These are phyloP conservation scores for Heliconius hermathena DNA, from an alignment of 1,140 invertebrate species.

Conservation along the genomic window DNA sequence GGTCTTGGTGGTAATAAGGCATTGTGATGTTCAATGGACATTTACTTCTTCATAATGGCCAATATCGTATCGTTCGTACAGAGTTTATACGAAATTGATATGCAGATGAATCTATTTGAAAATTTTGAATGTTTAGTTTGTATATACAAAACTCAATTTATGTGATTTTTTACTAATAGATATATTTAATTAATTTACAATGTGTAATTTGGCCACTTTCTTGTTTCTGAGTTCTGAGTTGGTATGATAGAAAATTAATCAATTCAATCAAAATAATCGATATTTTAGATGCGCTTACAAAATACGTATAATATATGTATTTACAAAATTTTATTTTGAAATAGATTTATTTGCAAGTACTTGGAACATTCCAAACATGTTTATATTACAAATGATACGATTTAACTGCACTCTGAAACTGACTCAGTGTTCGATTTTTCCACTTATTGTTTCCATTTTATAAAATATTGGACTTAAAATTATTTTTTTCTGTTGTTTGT, in stretches of 20 bases:
- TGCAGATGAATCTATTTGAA: constrained; percentile 2
- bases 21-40: constrained; percentile 76
- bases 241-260: neutral
- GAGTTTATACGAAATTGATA: neutral
- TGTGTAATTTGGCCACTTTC: too few relatives aligned
- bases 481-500: constrained; percentile 6
- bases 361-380: neutral
- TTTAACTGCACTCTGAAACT: constrained; percentile 78
- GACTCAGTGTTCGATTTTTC: constrained; percentile 56
- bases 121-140: neutral
- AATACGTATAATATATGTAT: too few relatives aligned
- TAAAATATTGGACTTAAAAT: constrained; percentile 28
- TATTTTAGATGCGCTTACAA: too few relatives aligned
- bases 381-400: constrained; percentile 37
- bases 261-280: too few relatives aligned
- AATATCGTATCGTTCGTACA: constrained; percentile 46
- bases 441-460: constrained; percentile 35
- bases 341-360: neutral
- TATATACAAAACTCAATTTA: too few relatives aligned
- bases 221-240: neutral
- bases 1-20: constrained; percentile 77
- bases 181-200: too few relatives aligned
- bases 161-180: too few relatives aligned
- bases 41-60: constrained; percentile 62
- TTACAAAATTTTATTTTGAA: neutral